Evolutionary conservation across 2,797 vertebrate species (phyloP).

Genomic region (Oreochromis grahami): DNA sequence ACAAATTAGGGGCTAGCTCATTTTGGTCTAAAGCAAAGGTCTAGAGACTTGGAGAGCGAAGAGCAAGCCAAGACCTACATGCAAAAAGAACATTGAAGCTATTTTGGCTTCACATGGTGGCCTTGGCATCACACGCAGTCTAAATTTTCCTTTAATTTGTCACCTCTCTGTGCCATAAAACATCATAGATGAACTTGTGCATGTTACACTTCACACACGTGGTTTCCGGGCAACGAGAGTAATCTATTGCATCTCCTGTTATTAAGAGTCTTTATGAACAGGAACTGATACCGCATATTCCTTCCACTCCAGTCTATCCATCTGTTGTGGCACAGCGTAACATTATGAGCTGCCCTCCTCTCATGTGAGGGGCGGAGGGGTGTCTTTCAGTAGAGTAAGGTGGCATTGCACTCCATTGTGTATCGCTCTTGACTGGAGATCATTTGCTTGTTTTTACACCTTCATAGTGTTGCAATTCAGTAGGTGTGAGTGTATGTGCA

Average conservation of each 20-base stretch:
- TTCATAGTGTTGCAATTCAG: not conserved
- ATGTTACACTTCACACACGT: not conserved
- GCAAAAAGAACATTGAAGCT: not conserved
- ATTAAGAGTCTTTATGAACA: not conserved
- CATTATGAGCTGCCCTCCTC: constrained; percentile 5
- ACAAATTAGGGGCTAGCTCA: not conserved
- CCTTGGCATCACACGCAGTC: not conserved
- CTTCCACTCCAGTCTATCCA: not conserved
- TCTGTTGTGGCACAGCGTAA: constrained; percentile 1
- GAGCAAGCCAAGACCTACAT: not conserved
- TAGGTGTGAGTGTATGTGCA: not conserved
- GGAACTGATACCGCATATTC: not conserved
- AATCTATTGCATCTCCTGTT: constrained; percentile 8
- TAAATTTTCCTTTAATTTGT: not conserved
- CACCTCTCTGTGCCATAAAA: not conserved
- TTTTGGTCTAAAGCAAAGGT: not conserved
- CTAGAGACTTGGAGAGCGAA: not conserved
- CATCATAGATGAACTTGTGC: not conserved
- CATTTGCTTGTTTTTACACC: not conserved
- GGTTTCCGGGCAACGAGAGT: constrained; percentile 20
- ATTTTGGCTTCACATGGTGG: not conserved
- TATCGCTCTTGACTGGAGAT: not conserved
- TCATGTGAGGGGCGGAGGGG: constrained; percentile 14
- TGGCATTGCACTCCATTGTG: constrained; percentile 4
- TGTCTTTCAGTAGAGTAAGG: not conserved